Evolutionary conservation across 92 coral and sea anemone genomes (phyloP).

Genomic region (Zoanthus sansibaricus): DNA sequence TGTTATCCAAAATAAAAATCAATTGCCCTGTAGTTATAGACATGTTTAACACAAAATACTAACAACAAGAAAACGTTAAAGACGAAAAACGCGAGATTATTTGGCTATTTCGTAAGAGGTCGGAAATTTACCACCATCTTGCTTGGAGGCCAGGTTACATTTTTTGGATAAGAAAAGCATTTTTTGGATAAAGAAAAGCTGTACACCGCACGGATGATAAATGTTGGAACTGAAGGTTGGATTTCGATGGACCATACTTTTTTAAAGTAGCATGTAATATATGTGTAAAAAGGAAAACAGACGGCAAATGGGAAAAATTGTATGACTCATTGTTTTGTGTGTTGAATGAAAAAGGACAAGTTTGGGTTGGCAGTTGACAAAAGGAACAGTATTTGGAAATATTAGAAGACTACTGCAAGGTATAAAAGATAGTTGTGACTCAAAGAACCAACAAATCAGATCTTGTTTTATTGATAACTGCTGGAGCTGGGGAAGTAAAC

Average conservation of each 20-base stretch:
- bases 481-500: constrained; percentile 47
- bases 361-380: constrained; percentile 60
- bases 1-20: too few species aligned
- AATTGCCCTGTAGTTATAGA: too few species aligned
- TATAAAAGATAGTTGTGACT: constrained; percentile 32
- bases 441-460: neutral
- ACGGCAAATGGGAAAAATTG: constrained; percentile 42
- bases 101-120: too few species aligned
- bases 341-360: constrained; percentile 59
- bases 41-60: too few species aligned
- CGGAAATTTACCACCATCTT: too few species aligned
- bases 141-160: too few species aligned
- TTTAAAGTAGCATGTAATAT: constrained; percentile 54
- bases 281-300: constrained; percentile 34
- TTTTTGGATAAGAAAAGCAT: neutral
- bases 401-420: constrained; percentile 37
- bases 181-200: constrained; percentile 59
- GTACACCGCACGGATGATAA: constrained; percentile 44
- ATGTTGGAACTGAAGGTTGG: constrained; percentile 46
- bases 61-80: too few species aligned
- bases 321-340: constrained; percentile 58
- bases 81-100: too few species aligned
- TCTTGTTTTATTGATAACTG: constrained; percentile 40
- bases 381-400: constrained; percentile 54
- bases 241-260: constrained; percentile 55